Conservation (phyloP, 2,888 invertebrate species). For the Stomorhina lunata region DNA sequence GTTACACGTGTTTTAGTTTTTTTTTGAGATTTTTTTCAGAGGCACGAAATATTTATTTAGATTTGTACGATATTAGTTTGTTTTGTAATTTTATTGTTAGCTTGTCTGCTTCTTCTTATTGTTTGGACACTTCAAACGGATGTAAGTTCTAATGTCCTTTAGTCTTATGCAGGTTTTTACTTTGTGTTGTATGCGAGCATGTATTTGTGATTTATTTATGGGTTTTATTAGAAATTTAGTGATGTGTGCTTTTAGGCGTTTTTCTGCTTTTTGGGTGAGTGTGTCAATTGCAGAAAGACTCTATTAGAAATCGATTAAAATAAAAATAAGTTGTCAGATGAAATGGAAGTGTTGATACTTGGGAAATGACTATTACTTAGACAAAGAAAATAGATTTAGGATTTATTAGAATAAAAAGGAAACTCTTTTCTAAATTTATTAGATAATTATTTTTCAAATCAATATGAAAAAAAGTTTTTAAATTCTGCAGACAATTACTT, state of each 20-base stretch:
- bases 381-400: no score
- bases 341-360: no score
- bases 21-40: not conserved
- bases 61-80: slow-evolving; percentile 29
- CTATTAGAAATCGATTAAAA: slow-evolving; percentile 46
- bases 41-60: slow-evolving; percentile 19
- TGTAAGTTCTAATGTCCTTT: slow-evolving; percentile 24
- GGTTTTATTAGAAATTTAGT: not conserved
- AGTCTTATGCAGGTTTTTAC: not conserved
- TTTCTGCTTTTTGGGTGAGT: slow-evolving; percentile 21
- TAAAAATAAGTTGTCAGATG: not conserved
- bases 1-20: slow-evolving; percentile 42
- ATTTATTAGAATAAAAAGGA: no score
- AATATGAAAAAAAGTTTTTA: no score
- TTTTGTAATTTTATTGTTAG: slow-evolving; percentile 6
- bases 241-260: slow-evolving; percentile 19
- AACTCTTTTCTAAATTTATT: no score
- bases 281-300: slow-evolving; percentile 45
- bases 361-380: no score
- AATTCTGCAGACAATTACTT: no score
- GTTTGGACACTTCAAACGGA: slow-evolving; percentile 44
- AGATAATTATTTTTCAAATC: no score
- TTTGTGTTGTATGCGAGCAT: not conserved
- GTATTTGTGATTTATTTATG: not conserved
- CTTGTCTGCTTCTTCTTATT: not conserved